Evolutionary conservation across 2,113 vertebrate species (phyloP).

Genomic region (Colius striatus): DNA sequence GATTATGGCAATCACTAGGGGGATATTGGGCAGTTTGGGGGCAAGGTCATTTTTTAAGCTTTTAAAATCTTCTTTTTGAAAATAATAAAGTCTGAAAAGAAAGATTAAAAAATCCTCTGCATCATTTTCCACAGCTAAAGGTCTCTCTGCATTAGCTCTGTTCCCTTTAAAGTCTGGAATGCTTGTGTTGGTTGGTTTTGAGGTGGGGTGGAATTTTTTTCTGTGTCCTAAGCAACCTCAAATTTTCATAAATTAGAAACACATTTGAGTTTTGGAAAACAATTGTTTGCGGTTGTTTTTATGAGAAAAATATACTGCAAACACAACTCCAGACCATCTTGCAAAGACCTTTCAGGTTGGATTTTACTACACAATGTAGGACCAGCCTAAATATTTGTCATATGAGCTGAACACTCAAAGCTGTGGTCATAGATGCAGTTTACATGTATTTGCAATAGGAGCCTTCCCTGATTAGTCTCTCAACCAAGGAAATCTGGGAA

Average conservation of each 20-base stretch:
- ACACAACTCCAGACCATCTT: neutral
- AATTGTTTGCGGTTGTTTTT: slow-evolving; percentile 5
- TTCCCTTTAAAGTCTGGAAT: slow-evolving; percentile 26
- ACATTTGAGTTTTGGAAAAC: slow-evolving; percentile 29
- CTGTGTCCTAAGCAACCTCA: neutral
- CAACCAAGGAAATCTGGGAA: neutral
- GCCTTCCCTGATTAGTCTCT: neutral
- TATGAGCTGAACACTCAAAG: neutral
- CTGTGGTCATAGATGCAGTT: neutral
- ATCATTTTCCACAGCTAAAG: neutral
- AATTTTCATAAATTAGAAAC: slow-evolving; percentile 36
- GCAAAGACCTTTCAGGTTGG: neutral
- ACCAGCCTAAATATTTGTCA: neutral
- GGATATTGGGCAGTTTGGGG: no score
- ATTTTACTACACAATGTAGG: neutral
- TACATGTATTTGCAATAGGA: neutral
- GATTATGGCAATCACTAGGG: neutral
- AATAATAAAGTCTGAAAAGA: neutral
- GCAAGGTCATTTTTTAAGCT: neutral
- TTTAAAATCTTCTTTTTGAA: neutral
- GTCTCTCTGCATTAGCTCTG: neutral
- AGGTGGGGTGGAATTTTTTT: neutral
- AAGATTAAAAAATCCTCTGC: neutral
- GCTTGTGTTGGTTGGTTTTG: neutral
- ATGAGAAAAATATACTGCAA: neutral